Base-by-base conservation (phyloP, 2,888 invertebrate genomes). In the Tinea pellionella region DNA sequence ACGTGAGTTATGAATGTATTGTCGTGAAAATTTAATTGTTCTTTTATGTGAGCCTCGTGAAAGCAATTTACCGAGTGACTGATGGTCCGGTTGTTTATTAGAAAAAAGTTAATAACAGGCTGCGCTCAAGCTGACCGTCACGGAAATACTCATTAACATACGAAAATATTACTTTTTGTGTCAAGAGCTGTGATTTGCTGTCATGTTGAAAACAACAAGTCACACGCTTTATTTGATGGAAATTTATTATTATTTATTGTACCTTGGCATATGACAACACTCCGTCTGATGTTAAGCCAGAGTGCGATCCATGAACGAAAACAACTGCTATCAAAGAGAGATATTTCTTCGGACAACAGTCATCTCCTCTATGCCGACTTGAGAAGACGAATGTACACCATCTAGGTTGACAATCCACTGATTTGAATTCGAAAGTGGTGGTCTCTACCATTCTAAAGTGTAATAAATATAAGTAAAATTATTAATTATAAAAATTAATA, bases 51-150 rank as follows among this genome's bases (percentile, higher is more conserved):
- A 32, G 59, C 16, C 61, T 24, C 63, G 61, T 62, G 61, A 60
- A 64, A 66, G 64, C 65, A 63, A 65, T 65, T 65, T 64, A 62
- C 63, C 42, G 55, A 63, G 63, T 73, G 72, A 73, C 70, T 65
- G 66, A 71, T 72, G 67, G 64, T 60, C 13, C 59, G 47, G 42
- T 41, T 61, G 59, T 61, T 61, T 62, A 62, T 62, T 62, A 61
- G 61, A 61, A 67, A 69, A 72, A 69, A 66, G 66, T 65, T 72
- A 72, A 71, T 73, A 68, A 65, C 65, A 55, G 60, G 13, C 19
- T 53, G 19, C 43, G 61, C 53, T 42, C 15, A 32, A 9, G 58
- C n/a, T n/a, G n/a, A n/a, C n/a, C n/a, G 65, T 62, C 64, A 65
- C 63, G 63, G 63, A 62, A 61, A 63, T 32, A 58, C 51, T 63